Evolutionary conservation across 2,797 vertebrate species (phyloP).

Genomic region (Pteronotus mesoamericanus): DNA sequence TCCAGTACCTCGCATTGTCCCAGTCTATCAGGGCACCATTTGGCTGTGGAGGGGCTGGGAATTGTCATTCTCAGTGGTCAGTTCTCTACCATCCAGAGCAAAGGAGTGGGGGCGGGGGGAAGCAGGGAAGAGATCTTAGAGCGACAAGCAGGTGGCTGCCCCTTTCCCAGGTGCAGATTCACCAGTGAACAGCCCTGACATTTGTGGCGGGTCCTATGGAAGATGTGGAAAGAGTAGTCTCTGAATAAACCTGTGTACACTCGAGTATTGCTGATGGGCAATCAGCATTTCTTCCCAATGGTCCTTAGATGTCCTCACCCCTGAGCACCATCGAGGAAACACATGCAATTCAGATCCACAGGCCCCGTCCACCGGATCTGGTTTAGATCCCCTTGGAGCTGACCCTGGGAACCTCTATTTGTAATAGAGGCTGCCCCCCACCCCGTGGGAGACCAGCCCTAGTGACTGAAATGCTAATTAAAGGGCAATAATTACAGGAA

Average conservation of each 20-base stretch:
- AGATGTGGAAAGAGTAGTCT: background rate
- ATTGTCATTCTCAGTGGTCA: background rate
- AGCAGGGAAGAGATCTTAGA: no score
- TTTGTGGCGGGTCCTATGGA: rapidly evolving
- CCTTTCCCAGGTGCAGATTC: background rate
- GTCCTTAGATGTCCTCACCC: background rate
- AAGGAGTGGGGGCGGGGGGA: background rate
- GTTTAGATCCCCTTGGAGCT: background rate
- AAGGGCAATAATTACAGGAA: background rate
- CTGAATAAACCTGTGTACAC: background rate
- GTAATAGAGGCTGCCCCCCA: background rate
- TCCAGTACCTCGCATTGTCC: background rate
- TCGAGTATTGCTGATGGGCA: rapidly evolving
- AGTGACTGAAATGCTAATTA: background rate
- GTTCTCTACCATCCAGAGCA: background rate
- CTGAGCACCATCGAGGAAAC: background rate
- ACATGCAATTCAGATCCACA: background rate
- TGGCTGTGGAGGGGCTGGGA: background rate
- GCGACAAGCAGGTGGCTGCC: rapidly evolving
- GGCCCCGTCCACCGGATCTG: background rate
- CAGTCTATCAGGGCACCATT: background rate
- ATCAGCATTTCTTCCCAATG: rapidly evolving
- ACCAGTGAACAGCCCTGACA: rapidly evolving
- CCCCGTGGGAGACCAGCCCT: background rate
- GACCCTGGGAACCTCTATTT: background rate